Base-by-base conservation (phyloP, 2,113 vertebrate species). In the Callochromis pleurospilus region DNA sequence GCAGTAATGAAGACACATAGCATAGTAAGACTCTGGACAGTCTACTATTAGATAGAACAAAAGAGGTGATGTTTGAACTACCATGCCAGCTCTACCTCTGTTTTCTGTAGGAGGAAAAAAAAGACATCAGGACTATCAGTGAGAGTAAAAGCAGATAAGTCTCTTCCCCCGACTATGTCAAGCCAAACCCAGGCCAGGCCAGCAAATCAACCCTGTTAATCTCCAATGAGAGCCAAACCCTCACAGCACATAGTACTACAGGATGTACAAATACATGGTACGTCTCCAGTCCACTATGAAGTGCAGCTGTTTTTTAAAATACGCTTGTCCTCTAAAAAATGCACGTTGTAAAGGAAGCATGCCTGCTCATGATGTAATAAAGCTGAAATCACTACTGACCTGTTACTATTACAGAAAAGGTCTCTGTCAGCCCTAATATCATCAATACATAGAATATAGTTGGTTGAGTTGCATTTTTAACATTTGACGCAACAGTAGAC, bases 191-290 rank as follows among this genome's bases (percentile, higher is more conserved):
- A 68, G 26, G 40, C 38, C 62, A 88, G 75, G 79, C 7, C 86
- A 88, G 68, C 54, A 80, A 85, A 86, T 75, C 88, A 91, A 93
- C 90, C 89, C 90, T 15, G 55, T 85, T 94, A 94, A 94, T 94
- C 93, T 93, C 80, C 51, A 81, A 8, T 45, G 47, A 84, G 55
- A 82, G 79, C 40, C 77, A 79, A 81, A 14, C 82, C 17, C 38
- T 79, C 31, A 47, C 42, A 38, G 79, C 88, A 84, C 21, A 88
- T 77, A 80, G 9, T 79, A 58, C 51, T 29, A 7, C 29, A 60
- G n/a, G 60, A 81, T 81, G 19, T 38, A 53, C 65, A 31, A 68
- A 55, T 51, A 77, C 9, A 55, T 75, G 51, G 9, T 31, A 21
- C 3, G 5, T 17, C 36, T 82, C 19, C 14, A 21, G 38, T 38